A percentile compares a stretch with the other conserved stretches of the same genome.
phyloP scores from a whole-genome alignment of 2,797 vertebrate species.

The Loriculus beryllinus region DNA sequence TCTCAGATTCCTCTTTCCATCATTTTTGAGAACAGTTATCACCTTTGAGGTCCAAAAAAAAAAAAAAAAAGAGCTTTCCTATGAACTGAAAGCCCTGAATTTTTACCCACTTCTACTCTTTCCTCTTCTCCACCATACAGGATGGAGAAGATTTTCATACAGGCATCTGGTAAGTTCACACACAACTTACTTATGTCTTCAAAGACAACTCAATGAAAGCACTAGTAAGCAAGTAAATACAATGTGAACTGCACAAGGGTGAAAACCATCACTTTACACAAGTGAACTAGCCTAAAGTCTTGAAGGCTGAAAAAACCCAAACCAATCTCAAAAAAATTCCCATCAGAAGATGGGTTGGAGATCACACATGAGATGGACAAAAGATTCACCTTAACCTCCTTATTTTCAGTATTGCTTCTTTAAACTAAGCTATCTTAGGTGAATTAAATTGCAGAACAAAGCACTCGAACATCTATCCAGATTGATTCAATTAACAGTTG shows the following conservation, averaged over 20 bases:
- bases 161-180: background rate
- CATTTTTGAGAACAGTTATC: background rate
- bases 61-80: background rate
- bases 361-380: background rate
- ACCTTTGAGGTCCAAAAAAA: background rate
- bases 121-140: background rate
- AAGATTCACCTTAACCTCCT: background rate
- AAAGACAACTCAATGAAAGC: background rate
- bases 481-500: background rate
- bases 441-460: background rate
- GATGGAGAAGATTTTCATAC: background rate
- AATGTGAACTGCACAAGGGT: background rate
- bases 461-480: background rate
- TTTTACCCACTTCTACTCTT: background rate
- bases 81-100: background rate
- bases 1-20: background rate
- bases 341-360: background rate
- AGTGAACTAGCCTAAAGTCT: background rate
- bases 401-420: background rate
- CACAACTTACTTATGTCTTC: background rate
- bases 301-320: background rate
- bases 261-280: background rate
- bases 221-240: background rate
- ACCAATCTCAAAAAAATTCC: accelerated
- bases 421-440: background rate